Percentiles rank a stretch among this genome's conserved stretches.
Conservation (phyloP, 2,113 vertebrate species). For the Peromyscus maniculatus region DNA sequence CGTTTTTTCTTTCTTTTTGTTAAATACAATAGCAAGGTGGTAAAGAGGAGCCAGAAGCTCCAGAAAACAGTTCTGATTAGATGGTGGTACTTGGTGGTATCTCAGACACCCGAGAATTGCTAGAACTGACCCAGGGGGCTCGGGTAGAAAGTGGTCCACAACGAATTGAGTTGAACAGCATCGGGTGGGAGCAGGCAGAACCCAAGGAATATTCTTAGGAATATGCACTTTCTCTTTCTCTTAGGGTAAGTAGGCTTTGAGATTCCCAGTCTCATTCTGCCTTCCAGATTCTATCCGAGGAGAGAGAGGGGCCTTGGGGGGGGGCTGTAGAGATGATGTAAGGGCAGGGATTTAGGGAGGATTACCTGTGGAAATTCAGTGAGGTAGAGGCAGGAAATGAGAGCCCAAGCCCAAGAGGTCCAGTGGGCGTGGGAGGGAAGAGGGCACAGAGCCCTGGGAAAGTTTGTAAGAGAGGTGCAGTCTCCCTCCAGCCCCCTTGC, state of each 20-base stretch:
- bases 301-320: neutral
- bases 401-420: neutral
- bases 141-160: neutral
- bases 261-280: neutral
- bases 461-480: neutral
- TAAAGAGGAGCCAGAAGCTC: too few relatives aligned
- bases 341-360: neutral
- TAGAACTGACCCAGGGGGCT: neutral
- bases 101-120: neutral
- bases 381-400: neutral
- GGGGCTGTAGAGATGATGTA: neutral
- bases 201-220: neutral
- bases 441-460: neutral
- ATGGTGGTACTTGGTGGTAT: neutral
- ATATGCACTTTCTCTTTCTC: neutral
- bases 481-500: accelerated
- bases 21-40: neutral
- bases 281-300: neutral
- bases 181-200: neutral
- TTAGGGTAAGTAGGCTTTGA: neutral
- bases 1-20: neutral
- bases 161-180: neutral
- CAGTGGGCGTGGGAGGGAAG: neutral
- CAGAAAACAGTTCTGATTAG: neutral
- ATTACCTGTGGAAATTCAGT: neutral